These are phyloP conservation scores for Dastarcus helophoroides DNA, from an alignment of 2,888 invertebrate species.

Conservation along the genomic window DNA sequence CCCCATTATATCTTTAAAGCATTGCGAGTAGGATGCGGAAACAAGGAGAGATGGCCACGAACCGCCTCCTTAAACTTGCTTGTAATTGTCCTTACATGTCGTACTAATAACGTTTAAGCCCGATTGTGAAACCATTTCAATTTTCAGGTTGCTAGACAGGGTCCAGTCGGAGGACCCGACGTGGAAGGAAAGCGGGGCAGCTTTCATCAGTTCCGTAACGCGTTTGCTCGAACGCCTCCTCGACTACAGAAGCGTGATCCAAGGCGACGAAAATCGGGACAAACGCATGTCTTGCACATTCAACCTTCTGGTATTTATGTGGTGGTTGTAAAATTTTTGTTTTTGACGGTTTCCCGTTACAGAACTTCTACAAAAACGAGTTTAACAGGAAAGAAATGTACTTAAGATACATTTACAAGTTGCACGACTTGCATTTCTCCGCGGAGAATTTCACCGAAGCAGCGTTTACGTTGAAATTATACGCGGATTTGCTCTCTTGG, in stretches of 20 bases:
- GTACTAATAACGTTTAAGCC: too few species aligned
- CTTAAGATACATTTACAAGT: conserved; percentile 85
- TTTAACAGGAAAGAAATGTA: conserved; percentile 94
- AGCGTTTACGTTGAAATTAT: conserved; percentile 86
- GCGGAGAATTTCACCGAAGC: conserved; percentile 92
- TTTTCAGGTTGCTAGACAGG: conserved; percentile 63
- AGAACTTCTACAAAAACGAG: conserved; percentile 95
- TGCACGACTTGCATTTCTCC: conserved; percentile 82
- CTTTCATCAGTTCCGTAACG: conserved; percentile 87
- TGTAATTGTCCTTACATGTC: too few species aligned
- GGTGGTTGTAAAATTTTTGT: conserved; percentile 6
- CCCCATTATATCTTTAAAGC: too few species aligned
- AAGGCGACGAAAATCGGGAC: conserved; percentile 89
- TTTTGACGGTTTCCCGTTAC: conserved; percentile 17
- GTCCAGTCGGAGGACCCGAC: conserved; percentile 74
- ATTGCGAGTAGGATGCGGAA: too few species aligned
- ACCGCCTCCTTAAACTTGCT: too few species aligned
- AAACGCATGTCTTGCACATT: conserved; percentile 95
- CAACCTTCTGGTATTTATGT: conserved; percentile 63
- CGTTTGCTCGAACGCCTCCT: conserved; percentile 75
- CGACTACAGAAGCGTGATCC: conserved; percentile 91
- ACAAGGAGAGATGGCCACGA: too few species aligned
- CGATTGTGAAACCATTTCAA: too few species aligned
- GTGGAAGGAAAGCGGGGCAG: conserved; percentile 86
- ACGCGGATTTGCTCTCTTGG: conserved; percentile 85